phyloP scores from a whole-genome alignment of 2,113 vertebrate species.

The Lamprologus ornatipinnis region DNA sequence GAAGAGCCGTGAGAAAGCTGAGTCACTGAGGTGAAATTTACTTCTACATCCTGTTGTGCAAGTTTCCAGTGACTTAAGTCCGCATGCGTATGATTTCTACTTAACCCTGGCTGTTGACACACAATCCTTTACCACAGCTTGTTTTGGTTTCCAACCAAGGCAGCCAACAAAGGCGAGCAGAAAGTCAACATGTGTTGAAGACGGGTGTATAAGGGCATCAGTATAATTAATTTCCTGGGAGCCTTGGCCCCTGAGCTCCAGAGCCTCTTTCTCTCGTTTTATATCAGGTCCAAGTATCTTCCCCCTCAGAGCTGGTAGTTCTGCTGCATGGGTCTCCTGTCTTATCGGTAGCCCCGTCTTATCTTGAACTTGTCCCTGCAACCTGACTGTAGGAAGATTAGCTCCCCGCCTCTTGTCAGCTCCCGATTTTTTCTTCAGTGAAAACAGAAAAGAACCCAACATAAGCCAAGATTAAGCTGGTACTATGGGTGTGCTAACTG shows the following conservation, averaged over 20 bases:
- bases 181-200: conserved; percentile 10
- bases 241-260: conserved; percentile 9
- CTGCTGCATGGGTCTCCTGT: conserved; percentile 48
- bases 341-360: conserved; percentile 58
- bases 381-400: conserved; percentile 62
- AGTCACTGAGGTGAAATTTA: background rate
- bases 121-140: background rate
- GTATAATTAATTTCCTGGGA: conserved; percentile 52
- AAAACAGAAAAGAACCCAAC: conserved; percentile 32
- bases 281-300: conserved; percentile 47
- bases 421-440: conserved; percentile 34
- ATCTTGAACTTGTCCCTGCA: conserved; percentile 58
- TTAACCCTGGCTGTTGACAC: background rate
- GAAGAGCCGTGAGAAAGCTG: background rate
- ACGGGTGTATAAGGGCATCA: background rate
- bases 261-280: conserved; percentile 38
- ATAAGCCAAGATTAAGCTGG: conserved; percentile 25
- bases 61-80: background rate
- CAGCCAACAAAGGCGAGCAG: background rate
- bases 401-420: conserved; percentile 40
- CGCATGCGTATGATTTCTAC: background rate
- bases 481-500: background rate
- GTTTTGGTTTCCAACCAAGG: background rate
- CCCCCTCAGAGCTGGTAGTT: conserved; percentile 3
- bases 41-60: background rate